A percentile compares a stretch with the other conserved stretches of the same genome.
phyloP scores from a whole-genome alignment of 2,797 vertebrate genomes.

The Urosaurus nigricauda region DNA sequence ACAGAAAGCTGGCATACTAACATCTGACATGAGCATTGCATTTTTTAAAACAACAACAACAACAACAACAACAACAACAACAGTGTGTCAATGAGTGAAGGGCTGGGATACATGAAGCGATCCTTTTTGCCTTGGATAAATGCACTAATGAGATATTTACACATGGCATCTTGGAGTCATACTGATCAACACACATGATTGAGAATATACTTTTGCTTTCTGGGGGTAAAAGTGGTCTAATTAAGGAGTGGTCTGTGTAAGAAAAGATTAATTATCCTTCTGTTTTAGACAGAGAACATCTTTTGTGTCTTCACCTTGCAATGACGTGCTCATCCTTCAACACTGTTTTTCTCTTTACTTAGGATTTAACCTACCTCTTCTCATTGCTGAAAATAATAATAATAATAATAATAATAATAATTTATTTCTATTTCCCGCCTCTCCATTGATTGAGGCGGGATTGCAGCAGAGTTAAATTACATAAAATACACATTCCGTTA shows the following conservation, averaged over 20 bases:
- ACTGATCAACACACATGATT: background rate
- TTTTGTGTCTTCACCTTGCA: background rate
- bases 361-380: background rate
- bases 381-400: background rate
- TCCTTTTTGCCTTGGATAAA: background rate
- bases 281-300: background rate
- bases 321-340: background rate
- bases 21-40: background rate
- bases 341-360: background rate
- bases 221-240: no score
- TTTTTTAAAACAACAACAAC: background rate
- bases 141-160: background rate
- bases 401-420: no score
- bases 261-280: background rate
- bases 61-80: background rate
- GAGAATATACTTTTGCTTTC: background rate
- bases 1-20: background rate
- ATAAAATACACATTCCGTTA: no score
- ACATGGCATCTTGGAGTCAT: no score
- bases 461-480: no score
- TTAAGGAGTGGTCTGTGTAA: background rate
- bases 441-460: no score
- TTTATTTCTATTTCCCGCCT: no score
- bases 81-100: background rate
- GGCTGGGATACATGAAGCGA: background rate